Percentiles rank a stretch among this genome's conserved stretches.
Conservation (phyloP, 1,140 invertebrate genomes). For the Metopolophium dirhodum region DNA sequence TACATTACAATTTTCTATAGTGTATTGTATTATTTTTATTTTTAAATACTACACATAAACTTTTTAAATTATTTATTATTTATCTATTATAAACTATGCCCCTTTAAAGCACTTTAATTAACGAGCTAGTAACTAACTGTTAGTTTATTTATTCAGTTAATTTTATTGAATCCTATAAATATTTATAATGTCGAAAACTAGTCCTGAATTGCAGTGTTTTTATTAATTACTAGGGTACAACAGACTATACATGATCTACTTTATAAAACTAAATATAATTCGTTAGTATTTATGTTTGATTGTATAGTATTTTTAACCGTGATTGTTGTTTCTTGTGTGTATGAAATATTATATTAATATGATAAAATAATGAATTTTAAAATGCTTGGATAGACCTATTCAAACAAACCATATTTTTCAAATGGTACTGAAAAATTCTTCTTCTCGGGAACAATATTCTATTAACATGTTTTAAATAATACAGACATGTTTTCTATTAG, state of each 20-base stretch:
- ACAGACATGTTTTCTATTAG: background rate
- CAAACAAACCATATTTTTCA: background rate
- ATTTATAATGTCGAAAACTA: background rate
- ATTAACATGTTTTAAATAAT: background rate
- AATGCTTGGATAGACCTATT: background rate
- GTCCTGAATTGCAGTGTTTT: background rate
- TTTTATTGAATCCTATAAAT: background rate
- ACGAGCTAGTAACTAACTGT: too few species aligned
- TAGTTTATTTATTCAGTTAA: background rate
- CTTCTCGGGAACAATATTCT: background rate
- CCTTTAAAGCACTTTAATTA: too few species aligned
- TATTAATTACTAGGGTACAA: background rate
- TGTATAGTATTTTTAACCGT: background rate
- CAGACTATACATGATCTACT: background rate
- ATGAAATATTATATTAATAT: too few species aligned
- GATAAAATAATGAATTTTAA: background rate
- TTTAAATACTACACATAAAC: too few species aligned
- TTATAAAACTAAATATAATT: background rate
- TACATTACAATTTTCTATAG: too few species aligned
- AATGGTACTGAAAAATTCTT: background rate
- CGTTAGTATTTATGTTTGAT: background rate
- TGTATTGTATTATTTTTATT: too few species aligned
- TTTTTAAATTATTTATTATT: too few species aligned
- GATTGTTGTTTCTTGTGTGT: background rate
- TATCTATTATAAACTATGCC: too few species aligned